Evolutionary conservation across 2,113 vertebrate species (phyloP).

Genomic region (Girardinichthys multiradiatus): DNA sequence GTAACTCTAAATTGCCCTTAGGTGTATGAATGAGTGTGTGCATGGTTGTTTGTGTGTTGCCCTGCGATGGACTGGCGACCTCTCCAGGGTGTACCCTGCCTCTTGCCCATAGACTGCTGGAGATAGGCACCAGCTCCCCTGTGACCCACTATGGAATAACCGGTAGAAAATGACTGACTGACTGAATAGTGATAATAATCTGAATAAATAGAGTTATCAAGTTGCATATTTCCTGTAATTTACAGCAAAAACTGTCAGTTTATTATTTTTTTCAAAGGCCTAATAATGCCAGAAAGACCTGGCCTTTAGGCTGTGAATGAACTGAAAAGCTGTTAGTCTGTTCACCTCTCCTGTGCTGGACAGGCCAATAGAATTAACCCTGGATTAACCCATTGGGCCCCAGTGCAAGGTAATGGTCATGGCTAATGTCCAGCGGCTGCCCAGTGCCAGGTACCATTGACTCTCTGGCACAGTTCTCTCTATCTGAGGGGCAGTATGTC

Average conservation of each 20-base stretch:
- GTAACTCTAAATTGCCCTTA: too few relatives aligned
- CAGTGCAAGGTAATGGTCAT: slow-evolving; percentile 72
- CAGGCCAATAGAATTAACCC: slow-evolving; percentile 75
- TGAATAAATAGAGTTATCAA: background rate
- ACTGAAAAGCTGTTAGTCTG: slow-evolving; percentile 61
- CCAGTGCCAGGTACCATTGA: slow-evolving; percentile 73
- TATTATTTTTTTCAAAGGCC: slow-evolving; percentile 39
- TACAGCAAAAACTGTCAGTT: slow-evolving; percentile 25
- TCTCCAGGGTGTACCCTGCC: too few relatives aligned
- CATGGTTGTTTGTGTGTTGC: too few relatives aligned
- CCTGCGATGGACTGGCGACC: too few relatives aligned
- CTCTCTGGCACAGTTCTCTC: slow-evolving; percentile 61
- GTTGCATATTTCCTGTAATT: slow-evolving; percentile 18
- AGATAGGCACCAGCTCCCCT: too few relatives aligned
- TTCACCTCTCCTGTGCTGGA: slow-evolving; percentile 55
- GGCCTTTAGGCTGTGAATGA: slow-evolving; percentile 38
- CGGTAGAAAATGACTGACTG: too few relatives aligned
- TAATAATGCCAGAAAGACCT: slow-evolving; percentile 38
- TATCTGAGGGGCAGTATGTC: slow-evolving; percentile 65
- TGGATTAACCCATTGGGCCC: slow-evolving; percentile 73
- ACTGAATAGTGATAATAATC: too few relatives aligned
- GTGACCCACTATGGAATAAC: too few relatives aligned
- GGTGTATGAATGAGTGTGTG: too few relatives aligned
- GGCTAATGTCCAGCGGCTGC: slow-evolving; percentile 63
- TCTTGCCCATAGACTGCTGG: too few relatives aligned